Conservation (phyloP, 2,888 invertebrate species). For the Glyphotaelius pellucidus region DNA sequence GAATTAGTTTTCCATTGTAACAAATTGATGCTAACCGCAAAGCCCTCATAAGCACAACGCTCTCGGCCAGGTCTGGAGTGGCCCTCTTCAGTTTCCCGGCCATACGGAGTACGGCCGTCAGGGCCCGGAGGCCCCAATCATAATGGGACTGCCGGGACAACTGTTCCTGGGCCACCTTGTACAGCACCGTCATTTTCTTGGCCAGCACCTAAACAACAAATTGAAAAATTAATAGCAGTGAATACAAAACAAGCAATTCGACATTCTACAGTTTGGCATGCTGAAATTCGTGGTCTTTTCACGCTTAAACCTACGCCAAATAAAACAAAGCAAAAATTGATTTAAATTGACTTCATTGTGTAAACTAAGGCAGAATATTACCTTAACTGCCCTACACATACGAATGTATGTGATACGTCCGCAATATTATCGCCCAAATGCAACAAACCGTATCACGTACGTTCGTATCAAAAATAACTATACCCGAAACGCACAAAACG, state of each 20-base stretch:
- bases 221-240: not conserved
- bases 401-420: too few relatives aligned
- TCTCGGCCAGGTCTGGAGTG: conserved; percentile 88
- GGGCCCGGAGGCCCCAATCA: conserved; percentile 93
- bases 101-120: conserved; percentile 95
- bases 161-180: conserved; percentile 91
- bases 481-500: too few relatives aligned
- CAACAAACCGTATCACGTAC: too few relatives aligned
- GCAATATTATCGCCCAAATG: too few relatives aligned
- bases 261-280: not conserved
- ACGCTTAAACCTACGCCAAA: not conserved
- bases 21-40: conserved; percentile 74
- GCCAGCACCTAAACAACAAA: conserved; percentile 80
- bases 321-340: too few relatives aligned
- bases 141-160: conserved; percentile 95
- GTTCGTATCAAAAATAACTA: too few relatives aligned
- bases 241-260: not conserved
- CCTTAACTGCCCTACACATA: too few relatives aligned
- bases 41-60: conserved; percentile 93
- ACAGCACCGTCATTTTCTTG: conserved; percentile 95
- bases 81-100: conserved; percentile 91
- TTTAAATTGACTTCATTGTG: too few relatives aligned
- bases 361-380: too few relatives aligned
- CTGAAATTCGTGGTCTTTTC: not conserved
- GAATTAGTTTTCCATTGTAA: not conserved